Conservation (phyloP, 1,140 invertebrate genomes). For the Drosophila cardini region DNA sequence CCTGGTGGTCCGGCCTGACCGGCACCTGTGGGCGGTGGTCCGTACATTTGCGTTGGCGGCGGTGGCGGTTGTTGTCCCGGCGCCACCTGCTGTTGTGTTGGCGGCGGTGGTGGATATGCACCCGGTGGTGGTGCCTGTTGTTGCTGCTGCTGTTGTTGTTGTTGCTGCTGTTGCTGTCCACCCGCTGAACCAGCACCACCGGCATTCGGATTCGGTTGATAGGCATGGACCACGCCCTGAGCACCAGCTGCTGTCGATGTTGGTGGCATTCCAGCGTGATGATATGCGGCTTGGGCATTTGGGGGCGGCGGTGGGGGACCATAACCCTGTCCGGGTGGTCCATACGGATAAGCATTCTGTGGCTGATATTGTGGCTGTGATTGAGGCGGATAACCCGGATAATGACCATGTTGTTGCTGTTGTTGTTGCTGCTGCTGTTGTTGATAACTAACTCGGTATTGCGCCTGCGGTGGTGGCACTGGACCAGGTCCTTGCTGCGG, state of each 20-base stretch:
- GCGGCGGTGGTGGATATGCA: conserved; percentile 69
- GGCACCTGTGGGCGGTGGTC: conserved; percentile 81
- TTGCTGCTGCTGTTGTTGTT: too few relatives aligned
- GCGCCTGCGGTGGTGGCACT: conserved; percentile 80
- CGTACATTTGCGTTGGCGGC: conserved; percentile 73
- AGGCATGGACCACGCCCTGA: conserved; percentile 57
- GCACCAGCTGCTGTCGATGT: conserved; percentile 49
- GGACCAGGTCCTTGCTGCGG: conserved; percentile 57
- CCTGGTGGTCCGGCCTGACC: conserved; percentile 80
- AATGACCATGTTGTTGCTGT: conserved; percentile 85
- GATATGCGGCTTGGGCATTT: conserved; percentile 84
- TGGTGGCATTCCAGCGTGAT: conserved; percentile 73
- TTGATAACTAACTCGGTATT: conserved; percentile 85
- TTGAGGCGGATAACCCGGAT: conserved; percentile 85
- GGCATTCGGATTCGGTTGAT: conserved; percentile 62
- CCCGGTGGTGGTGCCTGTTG: conserved; percentile 64
- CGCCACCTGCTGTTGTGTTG: conserved; percentile 67
- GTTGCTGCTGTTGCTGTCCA: conserved; percentile 52
- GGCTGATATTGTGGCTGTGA: conserved; percentile 84
- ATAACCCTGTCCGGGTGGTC: conserved; percentile 77
- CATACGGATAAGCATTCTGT: conserved; percentile 85
- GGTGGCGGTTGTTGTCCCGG: conserved; percentile 68
- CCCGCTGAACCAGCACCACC: conserved; percentile 33
- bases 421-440: conserved; percentile 84
- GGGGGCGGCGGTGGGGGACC: conserved; percentile 75